Percentiles rank a stretch among this genome's conserved stretches.
phyloP scores from a whole-genome alignment of 2,797 vertebrate species.

The Sylvia borin region DNA sequence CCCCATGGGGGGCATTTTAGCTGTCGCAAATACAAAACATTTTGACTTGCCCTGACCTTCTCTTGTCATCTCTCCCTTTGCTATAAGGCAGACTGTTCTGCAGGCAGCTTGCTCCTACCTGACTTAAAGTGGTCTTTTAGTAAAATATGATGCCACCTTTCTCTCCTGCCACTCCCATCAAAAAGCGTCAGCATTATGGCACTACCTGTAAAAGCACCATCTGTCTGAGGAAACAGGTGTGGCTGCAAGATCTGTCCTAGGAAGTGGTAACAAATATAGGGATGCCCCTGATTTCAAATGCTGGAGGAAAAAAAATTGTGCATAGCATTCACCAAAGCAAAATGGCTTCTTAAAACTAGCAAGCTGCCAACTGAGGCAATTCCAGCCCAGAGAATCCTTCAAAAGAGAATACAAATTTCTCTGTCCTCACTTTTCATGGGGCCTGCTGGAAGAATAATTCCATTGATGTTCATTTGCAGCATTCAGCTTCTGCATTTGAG shows the following conservation, averaged over 20 bases:
- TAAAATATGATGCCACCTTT: neutral
- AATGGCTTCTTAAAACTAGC: neutral
- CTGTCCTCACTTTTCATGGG: neutral
- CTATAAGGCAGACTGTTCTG: neutral
- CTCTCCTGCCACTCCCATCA: neutral
- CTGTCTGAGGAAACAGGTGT: neutral
- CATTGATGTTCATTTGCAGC: neutral
- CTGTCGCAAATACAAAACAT: neutral
- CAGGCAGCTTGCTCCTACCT: neutral
- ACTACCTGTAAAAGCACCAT: neutral
- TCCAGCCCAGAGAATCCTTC: neutral
- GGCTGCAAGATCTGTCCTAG: neutral
- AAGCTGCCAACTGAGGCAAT: neutral
- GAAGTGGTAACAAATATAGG: neutral
- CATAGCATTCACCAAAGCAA: neutral
- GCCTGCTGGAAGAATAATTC: neutral
- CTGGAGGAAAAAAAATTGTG: neutral
- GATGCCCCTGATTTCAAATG: neutral
- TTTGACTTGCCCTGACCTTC: neutral
- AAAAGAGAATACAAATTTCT: neutral
- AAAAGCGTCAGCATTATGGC: neutral
- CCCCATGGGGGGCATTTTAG: accelerated
- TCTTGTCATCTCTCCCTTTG: neutral
- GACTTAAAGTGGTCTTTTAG: neutral
- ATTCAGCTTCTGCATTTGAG: neutral